A percentile compares a stretch with the other conserved stretches of the same genome.
Evolutionary conservation across 2,888 invertebrate species (phyloP).

Genomic region (Ennomos quercinarius): DNA sequence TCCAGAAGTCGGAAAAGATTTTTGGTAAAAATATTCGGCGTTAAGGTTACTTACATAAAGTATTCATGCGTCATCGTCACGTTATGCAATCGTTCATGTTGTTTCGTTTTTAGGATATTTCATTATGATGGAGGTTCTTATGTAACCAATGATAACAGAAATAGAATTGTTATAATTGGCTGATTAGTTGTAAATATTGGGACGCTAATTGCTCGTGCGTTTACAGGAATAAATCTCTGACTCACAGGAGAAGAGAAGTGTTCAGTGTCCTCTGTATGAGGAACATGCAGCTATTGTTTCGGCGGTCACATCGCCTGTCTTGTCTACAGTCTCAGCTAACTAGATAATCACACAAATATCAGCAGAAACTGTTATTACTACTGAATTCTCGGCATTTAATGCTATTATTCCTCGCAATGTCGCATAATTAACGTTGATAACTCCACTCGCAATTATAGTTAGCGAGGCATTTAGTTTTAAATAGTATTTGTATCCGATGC

Average conservation of each 20-base stretch:
- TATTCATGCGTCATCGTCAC: constrained; percentile 4
- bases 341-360: constrained; percentile 25
- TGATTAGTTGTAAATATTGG: constrained; percentile 19
- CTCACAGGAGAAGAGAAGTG: constrained; percentile 14
- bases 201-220: constrained; percentile 17
- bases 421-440: constrained; percentile 25
- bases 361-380: constrained; percentile 20
- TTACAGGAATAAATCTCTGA: constrained; percentile 25
- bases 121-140: constrained; percentile 14
- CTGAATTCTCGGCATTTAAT: constrained; percentile 20
- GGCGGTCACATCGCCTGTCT: not conserved
- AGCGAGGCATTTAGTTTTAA: constrained; percentile 22
- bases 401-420: constrained; percentile 14
- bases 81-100: not conserved
- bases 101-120: constrained; percentile 1
- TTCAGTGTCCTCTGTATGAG: not conserved
- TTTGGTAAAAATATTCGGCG: not conserved
- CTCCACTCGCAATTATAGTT: constrained; percentile 31
- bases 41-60: not conserved
- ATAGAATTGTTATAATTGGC: constrained; percentile 28
- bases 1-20: constrained; percentile 3
- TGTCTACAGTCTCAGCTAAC: constrained; percentile 12
- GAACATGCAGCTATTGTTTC: not conserved
- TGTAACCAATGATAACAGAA: constrained; percentile 28
- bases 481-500: constrained; percentile 29